Evolutionary conservation across 2,797 vertebrate species (phyloP).

Genomic region (Eulemur coronatus): DNA sequence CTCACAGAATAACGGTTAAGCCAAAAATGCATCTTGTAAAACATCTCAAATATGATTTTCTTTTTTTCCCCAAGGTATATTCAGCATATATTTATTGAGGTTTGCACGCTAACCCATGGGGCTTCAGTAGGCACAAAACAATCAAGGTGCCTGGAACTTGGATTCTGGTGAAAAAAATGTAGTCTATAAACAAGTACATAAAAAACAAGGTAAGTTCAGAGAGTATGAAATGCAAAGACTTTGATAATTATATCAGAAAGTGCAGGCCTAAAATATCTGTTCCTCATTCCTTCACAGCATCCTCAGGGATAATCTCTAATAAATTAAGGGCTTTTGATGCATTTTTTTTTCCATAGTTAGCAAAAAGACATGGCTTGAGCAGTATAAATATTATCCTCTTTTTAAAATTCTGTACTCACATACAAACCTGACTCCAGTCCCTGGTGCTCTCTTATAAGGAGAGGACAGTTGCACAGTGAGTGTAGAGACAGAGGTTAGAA

Average conservation of each 20-base stretch:
- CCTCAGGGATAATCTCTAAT: not conserved
- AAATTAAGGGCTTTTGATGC: not conserved
- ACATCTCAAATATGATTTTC: not conserved
- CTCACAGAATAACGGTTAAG: not conserved
- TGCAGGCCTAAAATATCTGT: not conserved
- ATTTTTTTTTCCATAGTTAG: not conserved
- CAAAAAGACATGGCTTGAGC: not conserved
- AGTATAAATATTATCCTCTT: not conserved
- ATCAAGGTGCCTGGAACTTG: not conserved
- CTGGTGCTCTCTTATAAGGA: not conserved
- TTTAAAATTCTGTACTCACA: not conserved
- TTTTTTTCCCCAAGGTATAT: not conserved
- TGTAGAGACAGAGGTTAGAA: not conserved
- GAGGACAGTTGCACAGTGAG: not conserved
- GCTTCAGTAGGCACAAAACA: not conserved
- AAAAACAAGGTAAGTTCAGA: not conserved
- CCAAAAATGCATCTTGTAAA: not conserved
- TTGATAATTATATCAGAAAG: not conserved
- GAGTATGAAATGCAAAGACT: not conserved
- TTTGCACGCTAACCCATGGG: not conserved
- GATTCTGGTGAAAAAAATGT: not conserved
- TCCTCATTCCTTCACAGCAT: not conserved
- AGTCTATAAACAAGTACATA: not conserved
- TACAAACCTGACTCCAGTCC: not conserved
- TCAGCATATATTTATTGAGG: not conserved